These are phyloP conservation scores for Torymus tubicola DNA, from an alignment of 2,888 invertebrate genomes.

Conservation along the genomic window DNA sequence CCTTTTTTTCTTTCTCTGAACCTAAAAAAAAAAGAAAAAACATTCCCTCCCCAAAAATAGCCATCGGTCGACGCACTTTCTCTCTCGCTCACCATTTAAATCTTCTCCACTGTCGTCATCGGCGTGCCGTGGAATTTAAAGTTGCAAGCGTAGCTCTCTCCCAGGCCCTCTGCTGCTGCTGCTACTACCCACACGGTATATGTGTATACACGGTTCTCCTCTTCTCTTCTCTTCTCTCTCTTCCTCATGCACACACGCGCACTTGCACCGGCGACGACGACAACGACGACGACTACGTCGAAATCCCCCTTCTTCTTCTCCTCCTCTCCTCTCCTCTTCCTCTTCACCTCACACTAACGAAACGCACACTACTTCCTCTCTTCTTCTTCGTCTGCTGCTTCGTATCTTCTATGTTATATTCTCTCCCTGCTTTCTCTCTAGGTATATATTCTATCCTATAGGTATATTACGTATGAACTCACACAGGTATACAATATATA, in stretches of 20 bases:
- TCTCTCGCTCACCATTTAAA: conserved; percentile 71
- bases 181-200: conserved; percentile 8
- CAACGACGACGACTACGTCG: too few species aligned
- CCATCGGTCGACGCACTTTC: too few species aligned
- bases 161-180: not conserved
- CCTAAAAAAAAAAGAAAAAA: too few species aligned
- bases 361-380: not conserved
- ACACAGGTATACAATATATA: not conserved
- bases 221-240: not conserved
- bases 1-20: too few species aligned
- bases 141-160: conserved; percentile 49
- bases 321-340: not conserved
- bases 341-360: not conserved
- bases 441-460: too few species aligned
- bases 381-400: too few species aligned
- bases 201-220: not conserved
- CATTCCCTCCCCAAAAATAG: too few species aligned
- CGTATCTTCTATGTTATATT: too few species aligned
- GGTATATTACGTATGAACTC: too few species aligned
- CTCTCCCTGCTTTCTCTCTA: too few species aligned
- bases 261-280: not conserved
- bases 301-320: conserved; percentile 9
- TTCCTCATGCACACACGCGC: not conserved
- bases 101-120: conserved; percentile 62
- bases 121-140: conserved; percentile 67